These are phyloP conservation scores for Luperina testacea DNA, from an alignment of 2,888 invertebrate species.

Conservation along the genomic window DNA sequence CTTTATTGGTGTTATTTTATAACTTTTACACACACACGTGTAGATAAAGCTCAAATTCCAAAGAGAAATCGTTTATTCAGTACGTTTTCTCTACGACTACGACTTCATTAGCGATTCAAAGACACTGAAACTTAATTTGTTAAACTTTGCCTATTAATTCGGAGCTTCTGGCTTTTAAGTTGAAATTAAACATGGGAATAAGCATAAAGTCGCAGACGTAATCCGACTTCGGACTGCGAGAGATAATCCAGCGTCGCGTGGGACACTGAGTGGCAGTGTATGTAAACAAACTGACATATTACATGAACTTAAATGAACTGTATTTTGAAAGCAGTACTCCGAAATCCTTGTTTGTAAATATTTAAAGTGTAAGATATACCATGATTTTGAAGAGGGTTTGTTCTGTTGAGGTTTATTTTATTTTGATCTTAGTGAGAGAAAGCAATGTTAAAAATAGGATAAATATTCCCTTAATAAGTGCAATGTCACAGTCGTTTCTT, in stretches of 20 bases:
- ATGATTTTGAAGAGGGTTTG: conserved; percentile 15
- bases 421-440: conserved; percentile 21
- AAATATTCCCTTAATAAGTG: conserved; percentile 15
- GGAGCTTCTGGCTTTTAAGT: conserved; percentile 45
- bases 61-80: conserved; percentile 1
- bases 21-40: neutral
- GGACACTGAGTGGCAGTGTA: conserved; percentile 25
- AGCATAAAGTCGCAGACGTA: conserved; percentile 37
- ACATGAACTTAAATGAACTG: conserved; percentile 35
- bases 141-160: conserved; percentile 51
- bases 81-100: conserved; percentile 35
- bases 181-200: conserved; percentile 51
- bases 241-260: conserved; percentile 42
- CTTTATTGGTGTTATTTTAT: neutral
- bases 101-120: conserved; percentile 33
- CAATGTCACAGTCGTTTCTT: conserved; percentile 27
- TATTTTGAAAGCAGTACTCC: conserved; percentile 25
- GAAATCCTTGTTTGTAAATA: conserved; percentile 33
- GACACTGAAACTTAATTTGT: conserved; percentile 44
- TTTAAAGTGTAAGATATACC: conserved; percentile 15
- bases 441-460: conserved; percentile 15
- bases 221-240: conserved; percentile 35
- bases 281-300: conserved; percentile 33
- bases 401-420: conserved; percentile 14
- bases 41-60: neutral